phyloP scores from a whole-genome alignment of 2,797 vertebrate genomes.

The Nyctalus aviator region DNA sequence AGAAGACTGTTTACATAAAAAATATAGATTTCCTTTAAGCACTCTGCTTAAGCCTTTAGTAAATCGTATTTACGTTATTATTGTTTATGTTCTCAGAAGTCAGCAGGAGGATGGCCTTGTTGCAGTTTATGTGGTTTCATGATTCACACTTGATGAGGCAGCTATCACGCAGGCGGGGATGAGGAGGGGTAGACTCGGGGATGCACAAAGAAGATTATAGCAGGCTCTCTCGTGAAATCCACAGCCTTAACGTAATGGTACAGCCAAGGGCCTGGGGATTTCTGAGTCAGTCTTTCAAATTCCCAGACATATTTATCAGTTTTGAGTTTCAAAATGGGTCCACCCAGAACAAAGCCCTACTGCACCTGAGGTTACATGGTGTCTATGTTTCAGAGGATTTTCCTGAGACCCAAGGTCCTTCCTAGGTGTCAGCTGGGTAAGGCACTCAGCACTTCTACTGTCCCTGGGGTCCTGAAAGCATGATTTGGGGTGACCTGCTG shows the following conservation, averaged over 20 bases:
- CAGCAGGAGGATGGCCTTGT: slow-evolving; percentile 75
- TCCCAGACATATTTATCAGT: slow-evolving; percentile 71
- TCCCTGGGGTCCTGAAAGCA: background rate
- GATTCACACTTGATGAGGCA: slow-evolving; percentile 86
- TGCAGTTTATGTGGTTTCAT: slow-evolving; percentile 84
- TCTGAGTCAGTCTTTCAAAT: slow-evolving; percentile 69
- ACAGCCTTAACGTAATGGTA: background rate
- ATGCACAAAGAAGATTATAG: slow-evolving; percentile 66
- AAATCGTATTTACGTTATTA: slow-evolving; percentile 84
- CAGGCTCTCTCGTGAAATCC: slow-evolving; percentile 33
- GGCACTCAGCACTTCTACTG: background rate
- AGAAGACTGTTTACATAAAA: slow-evolving; percentile 85
- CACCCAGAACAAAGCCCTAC: background rate
- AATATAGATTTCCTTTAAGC: slow-evolving; percentile 89
- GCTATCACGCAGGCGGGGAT: slow-evolving; percentile 42
- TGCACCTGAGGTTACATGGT: slow-evolving; percentile 40
- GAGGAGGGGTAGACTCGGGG: background rate
- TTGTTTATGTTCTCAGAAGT: slow-evolving; percentile 88
- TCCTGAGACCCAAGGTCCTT: background rate
- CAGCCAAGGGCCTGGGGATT: slow-evolving; percentile 60
- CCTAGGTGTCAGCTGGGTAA: background rate
- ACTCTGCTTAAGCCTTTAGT: slow-evolving; percentile 84
- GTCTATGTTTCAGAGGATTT: background rate
- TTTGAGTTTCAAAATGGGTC: slow-evolving; percentile 68
- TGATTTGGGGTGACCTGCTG: background rate